phyloP scores from a whole-genome alignment of 2,888 invertebrate species.

The Ypsolopha scabrella region DNA sequence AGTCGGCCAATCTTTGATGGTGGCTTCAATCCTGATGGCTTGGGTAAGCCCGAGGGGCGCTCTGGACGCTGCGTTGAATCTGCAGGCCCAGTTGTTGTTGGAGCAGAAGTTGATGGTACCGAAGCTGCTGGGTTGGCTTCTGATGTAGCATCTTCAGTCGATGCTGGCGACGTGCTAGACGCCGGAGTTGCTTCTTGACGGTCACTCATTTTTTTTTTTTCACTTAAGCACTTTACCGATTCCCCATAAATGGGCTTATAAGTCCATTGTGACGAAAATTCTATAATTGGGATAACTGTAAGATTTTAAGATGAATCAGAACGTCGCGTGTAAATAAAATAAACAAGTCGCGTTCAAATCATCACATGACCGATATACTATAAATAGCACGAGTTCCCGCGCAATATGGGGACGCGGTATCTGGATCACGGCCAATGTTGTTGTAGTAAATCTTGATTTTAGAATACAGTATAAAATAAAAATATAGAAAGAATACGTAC shows the following conservation, averaged over 20 bases:
- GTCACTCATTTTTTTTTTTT: constrained; percentile 49
- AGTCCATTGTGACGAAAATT: background rate
- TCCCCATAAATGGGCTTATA: constrained; percentile 9
- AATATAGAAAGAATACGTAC: background rate
- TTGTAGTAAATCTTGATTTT: constrained; percentile 30
- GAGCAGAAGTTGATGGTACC: constrained; percentile 15
- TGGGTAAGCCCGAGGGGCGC: constrained; percentile 52
- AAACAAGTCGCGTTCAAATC: constrained; percentile 36
- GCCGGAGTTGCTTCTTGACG: constrained; percentile 30
- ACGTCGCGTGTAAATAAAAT: constrained; percentile 14
- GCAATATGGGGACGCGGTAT: constrained; percentile 59
- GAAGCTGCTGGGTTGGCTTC: constrained; percentile 29
- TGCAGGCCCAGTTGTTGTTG: constrained; percentile 10
- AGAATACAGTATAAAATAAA: background rate
- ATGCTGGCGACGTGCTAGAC: constrained; percentile 24
- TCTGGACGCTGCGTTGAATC: constrained; percentile 18
- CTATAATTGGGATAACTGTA: constrained; percentile 10
- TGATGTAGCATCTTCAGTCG: constrained; percentile 41
- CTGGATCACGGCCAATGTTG: constrained; percentile 65
- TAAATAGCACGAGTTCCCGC: constrained; percentile 65
- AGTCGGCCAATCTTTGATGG: constrained; percentile 77
- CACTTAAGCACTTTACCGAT: constrained; percentile 25
- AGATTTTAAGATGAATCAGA: constrained; percentile 25
- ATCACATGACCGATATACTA: constrained; percentile 49
- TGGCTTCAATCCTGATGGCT: constrained; percentile 73